Evolutionary conservation across 2,113 vertebrate species (phyloP).

Genomic region (Rhodinocichla rosea): DNA sequence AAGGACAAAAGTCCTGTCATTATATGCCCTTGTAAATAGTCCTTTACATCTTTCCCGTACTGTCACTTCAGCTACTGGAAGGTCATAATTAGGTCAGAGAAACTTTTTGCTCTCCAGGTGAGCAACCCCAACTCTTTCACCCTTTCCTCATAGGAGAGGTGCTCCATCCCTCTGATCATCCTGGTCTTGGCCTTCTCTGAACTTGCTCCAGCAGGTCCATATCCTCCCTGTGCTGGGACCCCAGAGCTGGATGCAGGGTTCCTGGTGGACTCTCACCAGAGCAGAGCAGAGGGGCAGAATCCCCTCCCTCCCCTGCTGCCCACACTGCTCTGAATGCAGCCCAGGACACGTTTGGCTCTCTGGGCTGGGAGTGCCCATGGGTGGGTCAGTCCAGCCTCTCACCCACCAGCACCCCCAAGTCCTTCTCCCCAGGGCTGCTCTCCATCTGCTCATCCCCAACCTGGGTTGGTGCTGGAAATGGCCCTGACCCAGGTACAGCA

Average conservation of each 20-base stretch:
- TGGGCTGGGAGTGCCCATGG: neutral
- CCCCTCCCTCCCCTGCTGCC: neutral
- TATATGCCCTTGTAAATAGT: neutral
- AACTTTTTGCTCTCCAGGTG: neutral
- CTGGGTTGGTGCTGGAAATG: rapidly evolving
- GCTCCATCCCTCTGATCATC: neutral
- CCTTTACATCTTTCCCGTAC: neutral
- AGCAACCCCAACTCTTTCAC: neutral
- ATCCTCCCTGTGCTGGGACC: neutral
- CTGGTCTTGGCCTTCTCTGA: too few species aligned
- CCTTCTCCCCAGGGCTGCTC: neutral
- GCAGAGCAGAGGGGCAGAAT: neutral
- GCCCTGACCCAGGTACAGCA: too few species aligned
- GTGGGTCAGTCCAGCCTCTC: neutral
- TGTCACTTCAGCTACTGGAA: neutral
- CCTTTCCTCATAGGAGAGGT: neutral
- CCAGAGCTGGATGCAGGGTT: neutral
- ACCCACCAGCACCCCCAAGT: neutral
- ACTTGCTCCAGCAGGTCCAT: rapidly evolving
- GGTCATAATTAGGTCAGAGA: rapidly evolving
- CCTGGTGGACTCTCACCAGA: neutral
- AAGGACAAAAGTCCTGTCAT: neutral
- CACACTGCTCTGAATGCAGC: neutral
- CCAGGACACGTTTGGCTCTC: neutral
- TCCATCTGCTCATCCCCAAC: rapidly evolving